Evolutionary conservation across 1,140 invertebrate species (phyloP).

Genomic region (Bathynomus jamesi): DNA sequence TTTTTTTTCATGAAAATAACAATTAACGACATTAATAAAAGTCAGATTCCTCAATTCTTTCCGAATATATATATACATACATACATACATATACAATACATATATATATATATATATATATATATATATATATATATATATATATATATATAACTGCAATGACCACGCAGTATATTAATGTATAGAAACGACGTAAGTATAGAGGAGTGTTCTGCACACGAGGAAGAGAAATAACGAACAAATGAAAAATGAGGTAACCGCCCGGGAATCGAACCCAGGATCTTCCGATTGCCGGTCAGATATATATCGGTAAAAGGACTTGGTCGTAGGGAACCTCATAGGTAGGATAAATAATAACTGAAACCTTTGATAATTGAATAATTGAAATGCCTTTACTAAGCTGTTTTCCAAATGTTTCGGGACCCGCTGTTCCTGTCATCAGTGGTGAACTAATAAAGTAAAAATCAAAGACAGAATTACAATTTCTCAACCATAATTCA

Average conservation of each 20-base stretch:
- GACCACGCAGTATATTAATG: neutral
- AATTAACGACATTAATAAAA: neutral
- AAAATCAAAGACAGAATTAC: too few species aligned
- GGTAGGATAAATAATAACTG: too few species aligned
- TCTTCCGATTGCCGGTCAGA: too few species aligned
- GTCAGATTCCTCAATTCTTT: neutral
- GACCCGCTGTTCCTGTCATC: too few species aligned
- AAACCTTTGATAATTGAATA: too few species aligned
- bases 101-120: neutral
- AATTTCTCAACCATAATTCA: too few species aligned
- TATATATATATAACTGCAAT: neutral
- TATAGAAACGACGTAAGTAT: neutral
- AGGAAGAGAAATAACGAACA: neutral
- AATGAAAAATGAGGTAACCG: neutral
- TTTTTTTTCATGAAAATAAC: neutral
- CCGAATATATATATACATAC: neutral
- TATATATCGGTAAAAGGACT: neutral
- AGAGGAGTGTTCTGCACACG: neutral
- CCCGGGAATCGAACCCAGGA: too few species aligned
- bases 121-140: constrained; percentile 2
- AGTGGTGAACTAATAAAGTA: too few species aligned
- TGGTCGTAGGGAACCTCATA: too few species aligned
- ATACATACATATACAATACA: neutral
- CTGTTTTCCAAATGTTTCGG: too few species aligned
- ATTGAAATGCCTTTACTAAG: too few species aligned